A percentile compares a stretch with the other conserved stretches of the same genome.
phyloP scores from a whole-genome alignment of 2,113 vertebrate genomes.

The Callaeas wilsoni region DNA sequence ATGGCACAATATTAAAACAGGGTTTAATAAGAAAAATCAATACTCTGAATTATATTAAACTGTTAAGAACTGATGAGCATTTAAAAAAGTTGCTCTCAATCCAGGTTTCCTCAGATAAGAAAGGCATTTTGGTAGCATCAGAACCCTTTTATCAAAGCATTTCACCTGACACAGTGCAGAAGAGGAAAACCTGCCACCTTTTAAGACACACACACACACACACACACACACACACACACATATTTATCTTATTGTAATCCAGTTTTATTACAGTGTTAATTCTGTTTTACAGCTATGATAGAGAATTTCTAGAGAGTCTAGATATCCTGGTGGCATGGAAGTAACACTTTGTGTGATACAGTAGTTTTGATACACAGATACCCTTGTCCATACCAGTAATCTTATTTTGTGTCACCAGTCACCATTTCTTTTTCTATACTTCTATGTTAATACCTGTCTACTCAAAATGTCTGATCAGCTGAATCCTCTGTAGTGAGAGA shows the following conservation, averaged over 20 bases:
- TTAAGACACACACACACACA: background rate
- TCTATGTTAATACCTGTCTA: background rate
- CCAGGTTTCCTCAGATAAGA: background rate
- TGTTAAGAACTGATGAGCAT: background rate
- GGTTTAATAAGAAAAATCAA: constrained; percentile 4
- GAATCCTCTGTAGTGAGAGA: background rate
- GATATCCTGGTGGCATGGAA: background rate
- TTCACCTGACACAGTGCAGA: background rate
- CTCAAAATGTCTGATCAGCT: background rate
- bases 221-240: background rate
- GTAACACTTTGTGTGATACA: background rate
- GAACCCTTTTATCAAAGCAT: background rate
- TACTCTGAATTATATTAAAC: background rate
- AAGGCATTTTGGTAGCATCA: background rate
- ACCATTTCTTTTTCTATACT: background rate
- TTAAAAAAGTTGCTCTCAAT: background rate
- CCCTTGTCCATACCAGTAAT: background rate
- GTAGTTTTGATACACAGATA: background rate
- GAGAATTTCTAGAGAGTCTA: background rate
- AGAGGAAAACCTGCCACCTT: background rate
- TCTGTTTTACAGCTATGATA: background rate
- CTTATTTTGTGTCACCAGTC: background rate
- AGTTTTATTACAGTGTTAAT: background rate
- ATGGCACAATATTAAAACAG: background rate
- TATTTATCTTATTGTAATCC: background rate